Conservation (phyloP, 2,797 vertebrate genomes). For the Petrocephalus sullivani region DNA sequence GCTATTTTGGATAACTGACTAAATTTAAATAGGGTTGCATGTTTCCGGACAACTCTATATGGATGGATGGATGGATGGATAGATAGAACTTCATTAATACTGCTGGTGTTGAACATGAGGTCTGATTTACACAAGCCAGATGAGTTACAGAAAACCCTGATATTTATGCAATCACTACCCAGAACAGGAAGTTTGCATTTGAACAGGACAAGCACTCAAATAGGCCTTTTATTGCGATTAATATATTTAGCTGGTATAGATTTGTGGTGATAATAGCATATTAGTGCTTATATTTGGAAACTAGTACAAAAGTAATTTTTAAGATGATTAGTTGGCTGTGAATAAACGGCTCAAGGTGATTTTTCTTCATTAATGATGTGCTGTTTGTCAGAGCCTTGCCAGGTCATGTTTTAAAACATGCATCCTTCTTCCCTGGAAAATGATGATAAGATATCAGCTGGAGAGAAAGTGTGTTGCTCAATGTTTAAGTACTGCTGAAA, state of each 20-base stretch:
- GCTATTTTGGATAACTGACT: background rate
- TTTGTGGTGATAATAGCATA: background rate
- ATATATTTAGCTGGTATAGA: background rate
- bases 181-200: constrained; percentile 1
- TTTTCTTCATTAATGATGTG: background rate
- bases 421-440: background rate
- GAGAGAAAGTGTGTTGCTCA: background rate
- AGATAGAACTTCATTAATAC: too few species aligned
- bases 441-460: background rate
- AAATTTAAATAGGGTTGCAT: background rate
- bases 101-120: background rate
- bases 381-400: background rate
- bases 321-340: background rate
- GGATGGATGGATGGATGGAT: too few species aligned
- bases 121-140: constrained; percentile 1
- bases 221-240: background rate
- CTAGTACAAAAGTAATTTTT: background rate
- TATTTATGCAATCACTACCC: background rate
- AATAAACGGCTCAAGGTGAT: background rate
- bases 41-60: too few species aligned
- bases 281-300: background rate
- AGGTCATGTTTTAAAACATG: background rate
- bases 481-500: background rate
- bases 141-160: background rate
- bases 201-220: background rate